Percentiles rank a stretch among this genome's conserved stretches.
Conservation (phyloP, 2,797 vertebrate species). For the Pangasius djambal region DNA sequence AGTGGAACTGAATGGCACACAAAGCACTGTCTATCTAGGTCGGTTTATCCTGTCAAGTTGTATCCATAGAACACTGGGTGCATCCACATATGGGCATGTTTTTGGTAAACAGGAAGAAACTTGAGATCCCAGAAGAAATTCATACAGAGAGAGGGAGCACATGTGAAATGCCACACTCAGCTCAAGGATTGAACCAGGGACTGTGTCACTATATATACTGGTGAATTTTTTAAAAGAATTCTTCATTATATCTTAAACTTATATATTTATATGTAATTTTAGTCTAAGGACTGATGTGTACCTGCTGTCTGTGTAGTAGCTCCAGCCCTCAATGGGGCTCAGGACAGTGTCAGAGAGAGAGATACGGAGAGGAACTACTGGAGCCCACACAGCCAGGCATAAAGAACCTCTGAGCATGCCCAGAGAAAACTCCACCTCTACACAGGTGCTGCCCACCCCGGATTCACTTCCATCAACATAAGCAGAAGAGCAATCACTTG, state of each 20-base stretch:
- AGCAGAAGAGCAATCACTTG: slow-evolving; percentile 70
- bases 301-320: slow-evolving; percentile 64
- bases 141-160: not conserved
- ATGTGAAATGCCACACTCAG: not conserved
- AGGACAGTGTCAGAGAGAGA: slow-evolving; percentile 72
- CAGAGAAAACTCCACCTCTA: slow-evolving; percentile 69
- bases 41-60: not conserved
- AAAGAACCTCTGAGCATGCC: slow-evolving; percentile 68
- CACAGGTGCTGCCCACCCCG: slow-evolving; percentile 70
- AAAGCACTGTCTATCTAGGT: not conserved
- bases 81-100: not conserved
- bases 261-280: not conserved
- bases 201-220: not conserved
- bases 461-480: slow-evolving; percentile 79
- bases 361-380: slow-evolving; percentile 71
- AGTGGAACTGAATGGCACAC: not conserved
- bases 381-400: slow-evolving; percentile 75
- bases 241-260: not conserved
- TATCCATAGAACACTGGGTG: not conserved
- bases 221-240: not conserved
- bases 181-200: not conserved
- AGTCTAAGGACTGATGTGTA: slow-evolving; percentile 44
- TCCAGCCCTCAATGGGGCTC: slow-evolving; percentile 74
- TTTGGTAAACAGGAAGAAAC: not conserved
- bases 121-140: not conserved